Percentiles rank a stretch among this genome's conserved stretches.
These are phyloP conservation scores for Eidolon helvum DNA, from an alignment of 2,113 vertebrate genomes.

Conservation along the genomic window DNA sequence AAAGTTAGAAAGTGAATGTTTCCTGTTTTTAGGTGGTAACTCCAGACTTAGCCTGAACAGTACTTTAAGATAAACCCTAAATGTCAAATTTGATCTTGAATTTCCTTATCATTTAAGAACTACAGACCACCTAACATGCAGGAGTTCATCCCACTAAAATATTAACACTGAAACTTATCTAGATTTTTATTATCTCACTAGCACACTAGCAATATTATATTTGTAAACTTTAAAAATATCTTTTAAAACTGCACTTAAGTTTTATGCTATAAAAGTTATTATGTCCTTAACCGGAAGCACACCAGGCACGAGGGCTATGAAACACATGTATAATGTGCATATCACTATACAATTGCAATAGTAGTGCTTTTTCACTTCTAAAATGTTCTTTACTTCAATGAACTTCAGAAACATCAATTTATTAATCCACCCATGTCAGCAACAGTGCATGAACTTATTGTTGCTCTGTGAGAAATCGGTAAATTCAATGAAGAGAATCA, in stretches of 20 bases:
- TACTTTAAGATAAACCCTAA: neutral
- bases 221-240: neutral
- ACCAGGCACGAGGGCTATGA: neutral
- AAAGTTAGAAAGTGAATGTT: neutral
- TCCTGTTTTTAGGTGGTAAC: neutral
- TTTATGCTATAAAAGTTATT: neutral
- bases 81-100: neutral
- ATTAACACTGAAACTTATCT: neutral
- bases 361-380: neutral
- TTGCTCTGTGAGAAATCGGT: neutral
- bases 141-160: neutral
- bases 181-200: neutral
- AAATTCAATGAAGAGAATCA: conserved; percentile 6
- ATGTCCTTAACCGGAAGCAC: conserved; percentile 4
- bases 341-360: neutral
- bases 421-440: neutral
- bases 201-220: neutral
- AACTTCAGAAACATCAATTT: conserved; percentile 27
- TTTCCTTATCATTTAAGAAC: neutral
- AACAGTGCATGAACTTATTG: neutral
- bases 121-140: neutral
- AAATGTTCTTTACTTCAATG: neutral
- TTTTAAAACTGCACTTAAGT: neutral
- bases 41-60: neutral
- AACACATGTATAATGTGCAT: neutral